Evolutionary conservation across 1,140 invertebrate genomes (phyloP), one percentile per base, ranked within the genome.

Genomic region (Penaeus japonicus): DNA sequence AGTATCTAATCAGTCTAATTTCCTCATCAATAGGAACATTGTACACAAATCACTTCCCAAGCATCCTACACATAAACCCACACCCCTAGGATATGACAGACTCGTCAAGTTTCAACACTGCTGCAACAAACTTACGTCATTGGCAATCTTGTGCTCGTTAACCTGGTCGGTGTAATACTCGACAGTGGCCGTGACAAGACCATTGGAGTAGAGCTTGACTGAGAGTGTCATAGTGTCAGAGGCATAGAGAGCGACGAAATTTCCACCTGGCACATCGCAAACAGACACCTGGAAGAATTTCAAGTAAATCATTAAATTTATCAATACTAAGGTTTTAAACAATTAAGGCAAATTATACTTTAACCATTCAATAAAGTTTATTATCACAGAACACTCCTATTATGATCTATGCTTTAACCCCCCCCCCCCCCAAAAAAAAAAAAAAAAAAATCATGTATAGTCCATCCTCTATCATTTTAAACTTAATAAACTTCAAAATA

Each of bases 201-300:
- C 87, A 80, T 80, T 89, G 32, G 10, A 47, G 59, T 89, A 89
- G 18, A 89, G n/a, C 83, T 89, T 89, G 73, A 89, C 30, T 4
- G 82, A 54, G 10, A 89, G 27, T 30, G 87, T 84, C 82, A 85
- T 85, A 10, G 54, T 55, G 78, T 89, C 87, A 0, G 87, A 96
- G 87, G 95, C 94, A 92, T 96, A 94, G 22, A 96, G 93, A 22
- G 94, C 95, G n/a, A 96, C 94, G 3, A 96, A 93, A 81, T 94
- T 94, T 57, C 95, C 94, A 91, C 93, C 94, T 81, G 95, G 95
- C 85, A 94, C 85, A 95, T 94, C 1, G 96, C 91, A 89, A 95
- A 94, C 81, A 96, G 93, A 30, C 95, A 94, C 62, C 95, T 95
- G 77, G 94, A 95, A 85, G 32, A 39, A 77, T 82, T 55, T 87